phyloP scores from a whole-genome alignment of 2,888 invertebrate species.

The Lacanobia oleracea region DNA sequence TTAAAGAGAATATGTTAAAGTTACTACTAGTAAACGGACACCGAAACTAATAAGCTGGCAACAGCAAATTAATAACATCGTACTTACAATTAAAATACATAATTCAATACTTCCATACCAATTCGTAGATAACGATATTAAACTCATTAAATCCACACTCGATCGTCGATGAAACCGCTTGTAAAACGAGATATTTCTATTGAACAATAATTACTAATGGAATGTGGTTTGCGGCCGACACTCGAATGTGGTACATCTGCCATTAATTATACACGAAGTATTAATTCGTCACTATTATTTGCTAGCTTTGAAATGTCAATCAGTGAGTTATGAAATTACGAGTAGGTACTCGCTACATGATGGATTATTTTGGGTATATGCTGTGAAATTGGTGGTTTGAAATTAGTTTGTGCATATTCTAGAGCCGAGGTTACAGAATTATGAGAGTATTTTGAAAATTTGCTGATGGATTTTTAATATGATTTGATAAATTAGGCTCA shows the following conservation, averaged over 20 bases:
- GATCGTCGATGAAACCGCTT: slow-evolving; percentile 39
- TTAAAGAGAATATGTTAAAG: background rate
- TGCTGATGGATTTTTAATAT: background rate
- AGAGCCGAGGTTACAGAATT: background rate
- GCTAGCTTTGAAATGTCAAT: slow-evolving; percentile 55
- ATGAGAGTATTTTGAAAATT: background rate
- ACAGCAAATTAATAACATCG: background rate
- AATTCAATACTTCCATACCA: slow-evolving; percentile 4
- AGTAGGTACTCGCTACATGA: slow-evolving; percentile 12
- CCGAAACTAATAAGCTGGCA: background rate
- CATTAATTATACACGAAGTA: slow-evolving; percentile 62
- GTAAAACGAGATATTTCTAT: slow-evolving; percentile 63
- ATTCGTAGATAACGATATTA: slow-evolving; percentile 23
- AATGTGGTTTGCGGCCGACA: slow-evolving; percentile 64
- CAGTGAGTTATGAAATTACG: slow-evolving; percentile 38
- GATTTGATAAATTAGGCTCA: too few species aligned
- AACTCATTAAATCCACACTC: slow-evolving; percentile 36
- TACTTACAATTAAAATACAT: background rate
- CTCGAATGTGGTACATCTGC: slow-evolving; percentile 43
- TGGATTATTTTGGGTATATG: slow-evolving; percentile 29
- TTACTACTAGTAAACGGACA: background rate
- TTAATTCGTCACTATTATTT: slow-evolving; percentile 57
- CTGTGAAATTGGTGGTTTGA: slow-evolving; percentile 1
- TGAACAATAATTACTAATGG: slow-evolving; percentile 67
- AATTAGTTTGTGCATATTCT: background rate